Base-by-base conservation (phyloP, 2,113 vertebrate genomes). In the Raja brachyura region DNA sequence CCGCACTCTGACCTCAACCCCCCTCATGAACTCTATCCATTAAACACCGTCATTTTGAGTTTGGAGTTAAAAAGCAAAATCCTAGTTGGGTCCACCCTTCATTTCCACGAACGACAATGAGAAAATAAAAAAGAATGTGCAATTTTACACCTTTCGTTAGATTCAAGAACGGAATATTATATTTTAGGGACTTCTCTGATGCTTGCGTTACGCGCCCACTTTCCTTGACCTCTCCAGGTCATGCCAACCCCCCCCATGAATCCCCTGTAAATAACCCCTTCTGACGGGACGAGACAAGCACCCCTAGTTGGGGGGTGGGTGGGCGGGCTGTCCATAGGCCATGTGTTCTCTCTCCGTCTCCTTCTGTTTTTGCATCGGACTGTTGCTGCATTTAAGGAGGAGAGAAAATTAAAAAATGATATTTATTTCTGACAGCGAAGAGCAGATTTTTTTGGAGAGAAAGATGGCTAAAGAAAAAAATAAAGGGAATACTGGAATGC, bases 401-500 rank as follows among this genome's bases (percentile, higher is more conserved):
- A 63, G 39, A 48, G 39, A 3, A 48, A 7, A 79, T 48, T 5
- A 48, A 22, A 88, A 31, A 88, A 88, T 63, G 59, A 63, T 88
- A 88, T 88, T 88, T 88, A 88, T 88, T 88, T 88, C 83, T 6
- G 39, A 88, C 59, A 16, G n/a, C 56, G 61, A 48, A 81, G 83
- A 31, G n/a, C 59, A 1, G 59, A 63, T 73, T 88, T 88, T 86
- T 88, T 88, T 88, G 59, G 59, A 31, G 59, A 66, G 70, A 63
- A 88, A 31, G 63, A 28, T 31, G 63, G 63, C 63, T 28, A 16
- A 31, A 59, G n/a, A 85, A 63, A 31, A 59, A 61, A 85, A 63
- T 59, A 88, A 63, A 63, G 59, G 59, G 83, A 85, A 85, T n/a
- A 85, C 81, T 85, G 83, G 83, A 88, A 88, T 88, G 83, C 83